A percentile compares a stretch with the other conserved stretches of the same genome.
phyloP scores from a whole-genome alignment of 2,113 vertebrate species.

The Aphyosemion australe region DNA sequence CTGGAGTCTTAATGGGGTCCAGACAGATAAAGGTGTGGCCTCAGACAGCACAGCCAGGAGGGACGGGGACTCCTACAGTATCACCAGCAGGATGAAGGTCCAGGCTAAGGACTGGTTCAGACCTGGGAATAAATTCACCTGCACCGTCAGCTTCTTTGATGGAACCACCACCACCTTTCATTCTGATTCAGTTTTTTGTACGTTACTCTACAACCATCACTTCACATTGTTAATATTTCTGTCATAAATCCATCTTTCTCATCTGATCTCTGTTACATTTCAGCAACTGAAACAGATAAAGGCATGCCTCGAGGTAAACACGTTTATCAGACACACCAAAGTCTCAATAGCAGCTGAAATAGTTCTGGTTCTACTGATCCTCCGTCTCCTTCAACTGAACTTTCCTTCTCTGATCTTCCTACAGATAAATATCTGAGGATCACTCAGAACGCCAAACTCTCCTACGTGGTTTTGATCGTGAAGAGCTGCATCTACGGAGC shows the following conservation, averaged over 20 bases:
- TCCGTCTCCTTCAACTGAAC: too few species aligned
- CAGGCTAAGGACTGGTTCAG: conserved; percentile 66
- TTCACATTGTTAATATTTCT: too few species aligned
- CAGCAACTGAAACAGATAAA: accelerated
- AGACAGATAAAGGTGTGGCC: conserved; percentile 40
- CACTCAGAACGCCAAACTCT: conserved; percentile 38
- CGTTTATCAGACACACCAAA: too few species aligned
- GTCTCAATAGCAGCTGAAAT: too few species aligned
- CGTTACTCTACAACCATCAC: too few species aligned
- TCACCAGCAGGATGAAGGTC: conserved; percentile 86
- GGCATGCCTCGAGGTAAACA: conserved; percentile 32
- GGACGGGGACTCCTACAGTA: conserved; percentile 35
- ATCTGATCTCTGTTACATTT: neutral
- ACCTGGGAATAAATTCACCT: conserved; percentile 67
- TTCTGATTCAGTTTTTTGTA: accelerated
- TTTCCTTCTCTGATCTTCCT: neutral
- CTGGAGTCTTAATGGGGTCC: conserved; percentile 70
- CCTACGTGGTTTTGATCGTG: conserved; percentile 44
- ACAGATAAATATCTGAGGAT: conserved; percentile 41
- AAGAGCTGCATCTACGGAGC: conserved; percentile 68
- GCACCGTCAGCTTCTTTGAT: conserved; percentile 72
- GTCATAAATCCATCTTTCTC: neutral
- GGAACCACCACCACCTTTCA: accelerated
- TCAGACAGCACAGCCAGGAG: conserved; percentile 62
- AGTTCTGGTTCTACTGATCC: too few species aligned